These are phyloP conservation scores for Crotalus helleri DNA, from an alignment of 2,113 vertebrate genomes.

Conservation along the genomic window DNA sequence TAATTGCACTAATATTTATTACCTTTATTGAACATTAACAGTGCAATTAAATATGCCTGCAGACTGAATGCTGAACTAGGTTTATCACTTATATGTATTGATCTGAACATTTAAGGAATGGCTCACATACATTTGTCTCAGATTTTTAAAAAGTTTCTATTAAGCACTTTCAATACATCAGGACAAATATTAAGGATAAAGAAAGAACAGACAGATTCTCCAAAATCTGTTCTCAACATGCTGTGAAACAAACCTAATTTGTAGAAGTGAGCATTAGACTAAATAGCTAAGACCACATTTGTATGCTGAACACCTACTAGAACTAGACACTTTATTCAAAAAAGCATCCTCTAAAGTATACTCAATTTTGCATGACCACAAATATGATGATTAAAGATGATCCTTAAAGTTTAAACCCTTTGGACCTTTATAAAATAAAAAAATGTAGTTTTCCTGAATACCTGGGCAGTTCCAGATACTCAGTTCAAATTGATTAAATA, in stretches of 20 bases:
- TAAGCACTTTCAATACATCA: conserved; percentile 25
- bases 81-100: background rate
- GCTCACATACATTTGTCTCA: conserved; percentile 20
- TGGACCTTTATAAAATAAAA: background rate
- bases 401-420: too few relatives aligned
- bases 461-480: background rate
- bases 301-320: background rate
- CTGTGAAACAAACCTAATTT: conserved; percentile 1
- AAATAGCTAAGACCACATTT: conserved; percentile 16
- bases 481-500: background rate
- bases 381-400: background rate
- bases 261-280: conserved; percentile 4
- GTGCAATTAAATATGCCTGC: background rate
- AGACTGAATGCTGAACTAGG: background rate
- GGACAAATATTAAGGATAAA: background rate
- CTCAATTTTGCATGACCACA: background rate
- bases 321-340: background rate
- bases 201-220: conserved; percentile 11
- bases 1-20: background rate
- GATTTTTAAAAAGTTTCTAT: conserved; percentile 3
- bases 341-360: conserved; percentile 3
- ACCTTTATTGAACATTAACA: background rate
- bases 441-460: background rate
- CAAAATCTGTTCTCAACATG: background rate
- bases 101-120: background rate